Evolutionary conservation across 2,797 vertebrate species (phyloP), one percentile per base, ranked within the genome.

Genomic region (Lutjanus campechanus): DNA sequence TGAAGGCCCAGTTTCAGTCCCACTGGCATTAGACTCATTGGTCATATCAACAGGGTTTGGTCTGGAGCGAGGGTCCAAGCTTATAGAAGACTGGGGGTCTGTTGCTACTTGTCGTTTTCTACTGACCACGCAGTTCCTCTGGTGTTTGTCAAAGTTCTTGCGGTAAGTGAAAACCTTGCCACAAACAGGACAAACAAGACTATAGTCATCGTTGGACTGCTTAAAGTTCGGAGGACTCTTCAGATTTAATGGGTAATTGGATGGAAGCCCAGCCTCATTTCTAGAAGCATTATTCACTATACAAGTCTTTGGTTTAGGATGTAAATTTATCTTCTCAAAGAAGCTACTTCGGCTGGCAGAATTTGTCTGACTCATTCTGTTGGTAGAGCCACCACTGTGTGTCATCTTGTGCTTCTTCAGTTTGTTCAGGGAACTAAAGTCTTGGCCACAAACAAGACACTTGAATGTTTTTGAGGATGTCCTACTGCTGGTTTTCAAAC

Each of bases 71-170:
- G 56, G 20, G 63, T 49, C 47, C 17, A 8, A 62, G 40, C 29
- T 79, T 17, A 46, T 11, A 25, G 22, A 77, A 54, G 58, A 56
- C 36, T 22, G 44, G 22, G 47, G 55, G 20, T 74, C 53, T 17
- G 41, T 61, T 47, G 44, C 13, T 16, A 7, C 78, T 41, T 85
- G 70, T 25, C 8, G 17, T 74, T 87, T 70, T 49, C 40, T n/a
- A 17, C 46, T 8, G 19, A 60, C 46, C 20, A 49, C 40, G 63
- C 80, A 85, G 5, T 29, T 66, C 60, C 44, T 83, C 69, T 80
- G 79, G 50, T 91, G 85, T 84, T 85, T 75, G 15, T 83, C 59
- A 47, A 56, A 81, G 40, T 75, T 75, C 51, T 75, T 79, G 13
- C 1, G 36, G 64, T 82, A 71, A 46, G 67, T 81, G 56, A 60